Conservation (phyloP, 2,888 invertebrate genomes). For the Asteroscopus sphinx region DNA sequence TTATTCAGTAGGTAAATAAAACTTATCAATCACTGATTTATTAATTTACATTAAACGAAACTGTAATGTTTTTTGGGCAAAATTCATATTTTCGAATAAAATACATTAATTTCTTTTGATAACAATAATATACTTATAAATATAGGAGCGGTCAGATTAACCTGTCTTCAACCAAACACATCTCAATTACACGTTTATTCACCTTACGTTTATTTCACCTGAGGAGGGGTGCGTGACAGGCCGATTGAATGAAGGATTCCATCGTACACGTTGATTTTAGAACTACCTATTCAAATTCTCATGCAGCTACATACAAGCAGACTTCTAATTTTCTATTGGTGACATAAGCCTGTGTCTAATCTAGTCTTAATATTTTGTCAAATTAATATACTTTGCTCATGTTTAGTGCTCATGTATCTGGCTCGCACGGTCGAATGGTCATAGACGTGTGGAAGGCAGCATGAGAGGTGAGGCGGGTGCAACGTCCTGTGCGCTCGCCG, state of each 20-base stretch:
- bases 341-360: neutral
- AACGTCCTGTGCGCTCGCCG: slow-evolving; percentile 78
- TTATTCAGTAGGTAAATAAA: too few species aligned
- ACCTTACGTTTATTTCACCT: slow-evolving; percentile 15
- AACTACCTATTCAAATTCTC: neutral
- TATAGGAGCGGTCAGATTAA: neutral
- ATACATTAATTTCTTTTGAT: neutral
- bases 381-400: too few species aligned
- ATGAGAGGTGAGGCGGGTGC: slow-evolving; percentile 76
- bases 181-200: slow-evolving; percentile 8
- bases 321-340: too few species aligned
- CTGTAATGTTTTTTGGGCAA: too few species aligned
- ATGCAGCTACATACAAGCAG: neutral
- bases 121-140: neutral
- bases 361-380: neutral
- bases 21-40: too few species aligned
- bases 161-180: neutral
- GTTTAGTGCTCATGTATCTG: slow-evolving; percentile 36
- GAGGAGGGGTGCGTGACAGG: slow-evolving; percentile 9
- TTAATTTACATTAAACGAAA: too few species aligned
- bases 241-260: slow-evolving; percentile 7
- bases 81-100: too few species aligned
- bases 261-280: neutral
- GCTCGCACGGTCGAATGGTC: slow-evolving; percentile 55
- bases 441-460: slow-evolving; percentile 58